Percentiles rank a stretch among this genome's conserved stretches.
Conservation (phyloP, 2,888 invertebrate species). For the Mimachlamys varia region DNA sequence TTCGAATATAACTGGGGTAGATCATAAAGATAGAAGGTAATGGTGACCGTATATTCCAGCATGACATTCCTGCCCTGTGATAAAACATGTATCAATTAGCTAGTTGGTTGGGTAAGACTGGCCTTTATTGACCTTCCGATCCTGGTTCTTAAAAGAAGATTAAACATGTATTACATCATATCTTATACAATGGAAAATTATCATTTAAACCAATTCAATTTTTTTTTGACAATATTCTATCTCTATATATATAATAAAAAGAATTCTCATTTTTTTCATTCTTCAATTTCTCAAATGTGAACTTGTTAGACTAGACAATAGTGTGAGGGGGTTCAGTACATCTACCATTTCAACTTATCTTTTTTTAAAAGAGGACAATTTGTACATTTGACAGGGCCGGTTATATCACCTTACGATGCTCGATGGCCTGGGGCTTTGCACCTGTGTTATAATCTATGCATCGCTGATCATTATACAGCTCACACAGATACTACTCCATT, state of each 20-base stretch:
- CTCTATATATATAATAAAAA: neutral
- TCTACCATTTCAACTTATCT: neutral
- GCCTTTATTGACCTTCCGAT: too few relatives aligned
- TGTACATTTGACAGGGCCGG: conserved; percentile 4
- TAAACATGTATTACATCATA: too few relatives aligned
- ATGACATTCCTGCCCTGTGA: too few relatives aligned
- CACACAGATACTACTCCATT: neutral
- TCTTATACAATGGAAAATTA: too few relatives aligned
- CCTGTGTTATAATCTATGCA: conserved; percentile 27
- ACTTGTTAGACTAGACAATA: neutral
- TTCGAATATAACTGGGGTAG: too few relatives aligned
- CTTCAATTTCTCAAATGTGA: conserved; percentile 5
- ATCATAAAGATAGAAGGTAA: too few relatives aligned
- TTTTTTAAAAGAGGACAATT: neutral
- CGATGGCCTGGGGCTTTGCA: neutral
- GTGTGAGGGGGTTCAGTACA: neutral
- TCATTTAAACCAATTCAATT: neutral
- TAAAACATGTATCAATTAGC: too few relatives aligned
- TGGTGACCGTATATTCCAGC: too few relatives aligned
- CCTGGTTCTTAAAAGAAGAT: too few relatives aligned
- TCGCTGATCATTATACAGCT: neutral
- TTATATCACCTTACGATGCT: neutral
- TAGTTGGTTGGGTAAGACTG: too few relatives aligned
- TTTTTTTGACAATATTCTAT: neutral
- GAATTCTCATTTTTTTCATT: too few relatives aligned